Conservation (phyloP, 2,888 invertebrate genomes). For the Lissonota sp. region DNA sequence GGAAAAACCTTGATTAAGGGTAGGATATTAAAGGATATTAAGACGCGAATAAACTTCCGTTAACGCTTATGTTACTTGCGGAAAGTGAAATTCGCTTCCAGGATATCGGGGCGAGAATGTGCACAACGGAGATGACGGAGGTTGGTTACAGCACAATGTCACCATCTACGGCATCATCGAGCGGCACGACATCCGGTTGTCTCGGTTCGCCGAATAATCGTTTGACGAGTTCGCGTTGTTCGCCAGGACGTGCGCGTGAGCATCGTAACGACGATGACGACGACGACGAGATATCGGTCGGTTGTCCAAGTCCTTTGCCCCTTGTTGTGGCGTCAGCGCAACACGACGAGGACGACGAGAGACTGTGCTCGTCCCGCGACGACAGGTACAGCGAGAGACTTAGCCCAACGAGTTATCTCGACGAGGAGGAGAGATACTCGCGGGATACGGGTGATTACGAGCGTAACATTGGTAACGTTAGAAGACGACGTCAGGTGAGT, state of each 20-base stretch:
- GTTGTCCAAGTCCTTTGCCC: constrained; percentile 88
- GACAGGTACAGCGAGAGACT: constrained; percentile 75
- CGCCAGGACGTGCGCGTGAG: constrained; percentile 77
- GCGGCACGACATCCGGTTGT: constrained; percentile 77
- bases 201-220: constrained; percentile 84
- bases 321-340: constrained; percentile 82
- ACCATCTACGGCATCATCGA: constrained; percentile 80
- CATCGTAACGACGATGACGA: constrained; percentile 70
- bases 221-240: constrained; percentile 85
- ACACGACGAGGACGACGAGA: constrained; percentile 84
- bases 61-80: constrained; percentile 59
- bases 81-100: constrained; percentile 62
- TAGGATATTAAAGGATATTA: not conserved
- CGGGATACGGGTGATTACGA: constrained; percentile 73
- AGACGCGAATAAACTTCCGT: constrained; percentile 12
- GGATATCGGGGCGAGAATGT: constrained; percentile 75
- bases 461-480: constrained; percentile 66
- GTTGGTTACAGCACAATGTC: constrained; percentile 79
- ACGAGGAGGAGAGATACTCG: constrained; percentile 77
- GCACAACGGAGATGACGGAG: constrained; percentile 83
- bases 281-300: constrained; percentile 92
- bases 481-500: constrained; percentile 68
- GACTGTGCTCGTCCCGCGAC: constrained; percentile 81
- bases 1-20: not conserved
- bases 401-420: constrained; percentile 72